A percentile compares a stretch with the other conserved stretches of the same genome.
Conservation (phyloP, 1,140 invertebrate species). For the Bombus fervidus region DNA sequence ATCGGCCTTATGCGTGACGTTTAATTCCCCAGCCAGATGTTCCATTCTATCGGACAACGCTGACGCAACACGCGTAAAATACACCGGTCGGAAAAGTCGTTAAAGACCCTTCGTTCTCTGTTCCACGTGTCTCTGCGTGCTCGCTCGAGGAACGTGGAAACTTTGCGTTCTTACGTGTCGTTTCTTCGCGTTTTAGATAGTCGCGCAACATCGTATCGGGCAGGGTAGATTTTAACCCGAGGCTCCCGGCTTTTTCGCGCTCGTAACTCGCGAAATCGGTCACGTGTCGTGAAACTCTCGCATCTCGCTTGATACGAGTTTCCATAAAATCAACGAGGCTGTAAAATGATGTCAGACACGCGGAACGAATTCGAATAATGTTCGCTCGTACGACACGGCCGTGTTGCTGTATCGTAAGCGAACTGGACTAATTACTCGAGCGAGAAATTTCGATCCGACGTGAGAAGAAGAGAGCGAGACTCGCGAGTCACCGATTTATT, state of each 20-base stretch:
- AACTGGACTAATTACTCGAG: not conserved
- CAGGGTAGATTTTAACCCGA: too few species aligned
- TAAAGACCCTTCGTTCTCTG: conserved; percentile 2
- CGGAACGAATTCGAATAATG: conserved; percentile 8
- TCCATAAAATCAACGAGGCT: conserved; percentile 65
- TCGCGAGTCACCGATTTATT: not conserved
- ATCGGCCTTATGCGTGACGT: not conserved
- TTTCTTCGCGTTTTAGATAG: not conserved
- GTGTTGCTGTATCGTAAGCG: not conserved
- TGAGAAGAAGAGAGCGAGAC: not conserved
- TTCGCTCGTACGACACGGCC: not conserved
- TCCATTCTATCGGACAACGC: not conserved
- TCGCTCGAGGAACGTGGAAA: not conserved
- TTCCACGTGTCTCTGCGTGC: not conserved
- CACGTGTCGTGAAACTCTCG: not conserved
- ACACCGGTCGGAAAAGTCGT: not conserved
- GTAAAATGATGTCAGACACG: conserved; percentile 35
- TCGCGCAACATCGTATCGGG: too few species aligned
- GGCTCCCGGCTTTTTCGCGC: not conserved
- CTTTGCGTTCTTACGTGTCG: not conserved
- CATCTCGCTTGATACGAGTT: not conserved
- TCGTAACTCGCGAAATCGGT: conserved; percentile 27
- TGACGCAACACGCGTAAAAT: conserved; percentile 11
- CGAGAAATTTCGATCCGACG: too few species aligned
- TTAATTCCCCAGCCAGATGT: conserved; percentile 13